Base-by-base conservation (phyloP, 2,888 invertebrate genomes). In the Cataglyphis rosenhaueri region DNA sequence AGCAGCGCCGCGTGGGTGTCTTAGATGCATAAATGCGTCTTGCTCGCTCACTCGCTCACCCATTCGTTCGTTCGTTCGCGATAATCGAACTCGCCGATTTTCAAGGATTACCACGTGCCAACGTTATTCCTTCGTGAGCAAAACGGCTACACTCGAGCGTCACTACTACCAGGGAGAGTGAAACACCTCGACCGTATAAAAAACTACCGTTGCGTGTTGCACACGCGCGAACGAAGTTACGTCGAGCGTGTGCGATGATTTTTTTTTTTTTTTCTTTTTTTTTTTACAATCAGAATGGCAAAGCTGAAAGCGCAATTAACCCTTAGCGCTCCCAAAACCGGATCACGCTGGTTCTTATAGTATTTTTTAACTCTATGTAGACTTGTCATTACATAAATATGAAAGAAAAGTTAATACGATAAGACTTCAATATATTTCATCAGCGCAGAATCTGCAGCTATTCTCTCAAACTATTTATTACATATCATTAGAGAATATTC, bases 1-100 rank as follows among this genome's bases (percentile, higher is more conserved):
- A 88, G 81, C 64, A 29, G 82, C 84, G 73, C 76, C 82, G 87
- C 89, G 91, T 91, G 88, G 89, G 87, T 85, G 90, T 89, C 25
- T 25, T 25, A 25, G 25, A 25, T 1, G 25, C 25, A 29, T 65
- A 21, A 82, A 66, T 59, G 52, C 64, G 57, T 64, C 73, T 70
- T 81, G 87, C 84, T 85, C 81, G 76, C 66, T 81, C 84, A 70
- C 78, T 73, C 79, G 82, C 76, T 15, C 21, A 61, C 44, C 41
- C 32, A 6, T 8, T 1, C n/a, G 48, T 21, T n/a, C 25, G 74
- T 32, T 41, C 35, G 12, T 65, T 81, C 66, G 25, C 32, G 52
- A 21, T 78, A 87, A 89, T 84, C 82, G 83, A 87, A 81, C 57
- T 71, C 83, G 65, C 44, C 78, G 84, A 89, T 88, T 86, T 84